Evolutionary conservation across 1,140 invertebrate genomes (phyloP), one percentile per base, ranked within the genome.

Genomic region (Manduca sexta): DNA sequence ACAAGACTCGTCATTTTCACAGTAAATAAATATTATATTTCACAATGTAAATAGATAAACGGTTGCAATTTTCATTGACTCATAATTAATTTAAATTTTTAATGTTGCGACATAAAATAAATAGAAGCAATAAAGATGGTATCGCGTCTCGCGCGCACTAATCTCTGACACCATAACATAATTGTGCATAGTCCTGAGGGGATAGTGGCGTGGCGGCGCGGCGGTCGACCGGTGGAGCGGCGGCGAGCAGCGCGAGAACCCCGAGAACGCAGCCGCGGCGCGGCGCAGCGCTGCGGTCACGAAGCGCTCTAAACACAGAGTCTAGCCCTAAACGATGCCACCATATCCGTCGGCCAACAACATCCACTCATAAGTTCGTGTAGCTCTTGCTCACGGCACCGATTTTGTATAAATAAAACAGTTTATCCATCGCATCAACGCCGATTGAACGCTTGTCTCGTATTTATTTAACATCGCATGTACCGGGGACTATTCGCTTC

Each of bases 291-390:
- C 50, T 61, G 65, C 70, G 69, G 76, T 83, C 79, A 80, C 76
- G 79, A 74, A 57, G 58, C 52, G 59, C 57, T 72, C 71, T 83
- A 73, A 75, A 74, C 74, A 74, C 64, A 77, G 64, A 70, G 64
- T 64, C 67, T 64, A 69, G 64, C 62, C 64, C 69, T 75, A 74
- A 81, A 71, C 69, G 70, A 74, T 71, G 70, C 76, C 66, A 72
- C 76, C 79, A 77, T 80, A 80, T 77, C 73, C 69, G 76, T 74
- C 64, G 51, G 63, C 60, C 49, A 45, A 47, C 53, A 59, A 55
- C 56, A 59, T 57, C 60, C 60, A 62, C 62, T 68, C 62, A 65
- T 69, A 64, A 64, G 45, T 64, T 54, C 49, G 60, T 50, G 52
- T 56, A 53, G 49, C 52, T 41, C 34, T 45, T 46, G 13, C 52